Percentiles rank a stretch among this genome's conserved stretches.
phyloP scores from a whole-genome alignment of 2,888 invertebrate genomes.

The Caenorhabditis imperialis region DNA sequence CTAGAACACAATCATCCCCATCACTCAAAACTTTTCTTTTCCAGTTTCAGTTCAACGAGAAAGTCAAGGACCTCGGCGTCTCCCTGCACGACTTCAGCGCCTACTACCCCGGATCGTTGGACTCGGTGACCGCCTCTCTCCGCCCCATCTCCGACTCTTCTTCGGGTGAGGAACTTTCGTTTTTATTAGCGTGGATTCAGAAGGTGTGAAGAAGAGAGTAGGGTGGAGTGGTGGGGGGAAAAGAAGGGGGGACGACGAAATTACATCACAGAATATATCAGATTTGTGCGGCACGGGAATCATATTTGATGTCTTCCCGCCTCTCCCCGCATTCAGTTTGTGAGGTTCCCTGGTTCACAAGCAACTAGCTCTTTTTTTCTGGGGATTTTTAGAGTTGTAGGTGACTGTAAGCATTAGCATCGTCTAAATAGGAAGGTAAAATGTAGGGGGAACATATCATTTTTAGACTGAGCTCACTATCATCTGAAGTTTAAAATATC shows the following conservation, averaged over 20 bases:
- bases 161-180: constrained; percentile 31
- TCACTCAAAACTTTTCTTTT: too few relatives aligned
- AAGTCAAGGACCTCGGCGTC: constrained; percentile 61
- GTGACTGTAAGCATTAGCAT: too few relatives aligned
- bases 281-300: constrained; percentile 58
- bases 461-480: too few relatives aligned
- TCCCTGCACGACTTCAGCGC: constrained; percentile 66
- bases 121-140: constrained; percentile 62
- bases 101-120: constrained; percentile 62
- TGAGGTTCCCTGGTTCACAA: too few relatives aligned
- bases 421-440: too few relatives aligned
- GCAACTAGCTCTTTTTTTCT: too few relatives aligned
- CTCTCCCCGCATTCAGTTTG: constrained; percentile 22
- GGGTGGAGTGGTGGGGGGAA: constrained; percentile 1
- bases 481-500: too few relatives aligned
- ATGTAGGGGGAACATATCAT: too few relatives aligned
- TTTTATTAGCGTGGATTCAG: constrained; percentile 7
- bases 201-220: constrained; percentile 34
- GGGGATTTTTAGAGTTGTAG: too few relatives aligned
- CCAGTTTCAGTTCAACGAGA: constrained; percentile 56
- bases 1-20: too few relatives aligned
- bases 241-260: constrained; percentile 26
- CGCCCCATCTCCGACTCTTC: constrained; percentile 62
- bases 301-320: constrained; percentile 52
- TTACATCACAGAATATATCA: constrained; percentile 61